Conservation (phyloP, 1,140 invertebrate species). For the Sesamia nonagrioides region DNA sequence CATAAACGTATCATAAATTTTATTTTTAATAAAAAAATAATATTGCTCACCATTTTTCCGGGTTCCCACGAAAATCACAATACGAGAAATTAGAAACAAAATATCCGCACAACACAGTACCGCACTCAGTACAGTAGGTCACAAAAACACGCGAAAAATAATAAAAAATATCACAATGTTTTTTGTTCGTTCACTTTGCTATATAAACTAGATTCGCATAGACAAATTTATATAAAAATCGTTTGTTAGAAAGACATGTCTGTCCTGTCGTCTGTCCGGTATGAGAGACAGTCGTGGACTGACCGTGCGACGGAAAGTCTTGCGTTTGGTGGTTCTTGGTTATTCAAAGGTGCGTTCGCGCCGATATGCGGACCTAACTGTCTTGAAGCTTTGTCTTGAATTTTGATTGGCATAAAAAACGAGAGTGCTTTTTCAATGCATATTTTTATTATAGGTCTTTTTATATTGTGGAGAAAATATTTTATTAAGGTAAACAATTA, state of each 20-base stretch:
- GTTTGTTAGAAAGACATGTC: conserved; percentile 68
- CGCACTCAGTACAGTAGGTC: conserved; percentile 68
- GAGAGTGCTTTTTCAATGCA: conserved; percentile 72
- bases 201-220: conserved; percentile 59
- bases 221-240: conserved; percentile 54
- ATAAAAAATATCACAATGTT: conserved; percentile 58
- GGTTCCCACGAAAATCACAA: conserved; percentile 61
- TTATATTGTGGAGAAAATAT: not conserved
- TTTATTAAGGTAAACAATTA: not conserved
- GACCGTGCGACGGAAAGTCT: conserved; percentile 73
- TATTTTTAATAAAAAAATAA: not conserved
- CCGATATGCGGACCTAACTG: conserved; percentile 75
- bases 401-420: conserved; percentile 79
- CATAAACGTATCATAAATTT: not conserved
- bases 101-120: conserved; percentile 68
- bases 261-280: conserved; percentile 78
- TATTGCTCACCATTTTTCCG: conserved; percentile 70
- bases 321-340: conserved; percentile 67
- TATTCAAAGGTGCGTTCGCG: conserved; percentile 75
- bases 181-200: conserved; percentile 50
- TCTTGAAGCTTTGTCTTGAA: conserved; percentile 79
- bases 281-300: conserved; percentile 80
- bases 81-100: conserved; percentile 46
- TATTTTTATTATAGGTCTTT: conserved; percentile 32
- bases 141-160: conserved; percentile 59